Conservation (phyloP, 2,113 vertebrate species). For the Helogale parvula region DNA sequence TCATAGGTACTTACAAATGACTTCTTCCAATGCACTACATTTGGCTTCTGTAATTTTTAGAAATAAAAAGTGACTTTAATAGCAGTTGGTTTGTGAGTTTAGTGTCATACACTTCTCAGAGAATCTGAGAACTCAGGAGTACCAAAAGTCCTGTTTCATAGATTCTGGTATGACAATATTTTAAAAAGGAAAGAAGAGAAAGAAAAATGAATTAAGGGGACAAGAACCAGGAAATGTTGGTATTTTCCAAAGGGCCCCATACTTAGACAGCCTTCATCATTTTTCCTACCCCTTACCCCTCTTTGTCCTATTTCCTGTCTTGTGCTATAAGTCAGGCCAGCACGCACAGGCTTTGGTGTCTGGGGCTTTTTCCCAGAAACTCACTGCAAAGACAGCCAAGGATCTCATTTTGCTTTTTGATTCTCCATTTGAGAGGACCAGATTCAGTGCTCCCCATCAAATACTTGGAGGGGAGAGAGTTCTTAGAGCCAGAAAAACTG, state of each 20-base stretch:
- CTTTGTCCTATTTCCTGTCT: background rate
- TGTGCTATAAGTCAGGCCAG: background rate
- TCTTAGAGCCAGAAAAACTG: background rate
- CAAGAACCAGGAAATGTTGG: background rate
- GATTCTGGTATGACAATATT: background rate
- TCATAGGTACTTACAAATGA: constrained; percentile 42
- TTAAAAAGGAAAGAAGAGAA: background rate
- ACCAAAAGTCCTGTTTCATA: background rate
- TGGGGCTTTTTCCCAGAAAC: background rate
- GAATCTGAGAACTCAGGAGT: constrained; percentile 14
- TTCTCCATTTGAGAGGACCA: background rate
- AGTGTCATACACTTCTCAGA: constrained; percentile 42
- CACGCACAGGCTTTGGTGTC: background rate
- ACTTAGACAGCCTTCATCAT: background rate
- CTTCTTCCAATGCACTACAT: constrained; percentile 45
- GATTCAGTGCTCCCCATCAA: background rate
- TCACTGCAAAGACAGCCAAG: background rate
- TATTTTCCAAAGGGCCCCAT: background rate
- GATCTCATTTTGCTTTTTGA: background rate
- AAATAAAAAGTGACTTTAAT: constrained; percentile 62
- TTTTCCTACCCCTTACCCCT: background rate
- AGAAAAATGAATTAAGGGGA: background rate
- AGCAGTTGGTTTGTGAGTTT: constrained; percentile 38
- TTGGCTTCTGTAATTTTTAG: constrained; percentile 62
- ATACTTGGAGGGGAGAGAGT: background rate